A percentile compares a stretch with the other conserved stretches of the same genome.
Evolutionary conservation across 1,140 invertebrate genomes (phyloP).

Genomic region (Amyelois transitella): DNA sequence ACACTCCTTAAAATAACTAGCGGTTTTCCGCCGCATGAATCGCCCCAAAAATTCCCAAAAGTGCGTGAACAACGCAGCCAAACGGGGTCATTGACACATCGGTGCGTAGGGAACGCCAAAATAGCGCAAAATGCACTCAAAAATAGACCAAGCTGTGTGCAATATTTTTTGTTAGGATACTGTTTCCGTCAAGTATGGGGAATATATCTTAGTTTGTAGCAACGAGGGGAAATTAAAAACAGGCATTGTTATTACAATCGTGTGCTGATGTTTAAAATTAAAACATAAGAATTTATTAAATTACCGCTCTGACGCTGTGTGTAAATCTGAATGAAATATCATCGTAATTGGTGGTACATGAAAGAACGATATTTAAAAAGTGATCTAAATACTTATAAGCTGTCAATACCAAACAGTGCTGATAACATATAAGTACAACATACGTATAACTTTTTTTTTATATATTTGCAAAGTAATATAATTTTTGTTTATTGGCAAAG

Average conservation of each 20-base stretch:
- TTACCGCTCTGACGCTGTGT: too few species aligned
- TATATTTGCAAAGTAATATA: too few species aligned
- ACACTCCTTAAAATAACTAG: slow-evolving; percentile 15
- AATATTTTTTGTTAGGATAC: slow-evolving; percentile 68
- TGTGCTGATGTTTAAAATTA: too few species aligned
- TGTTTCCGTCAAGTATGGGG: slow-evolving; percentile 30
- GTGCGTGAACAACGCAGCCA: slow-evolving; percentile 63
- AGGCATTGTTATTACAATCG: background rate
- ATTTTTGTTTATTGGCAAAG: too few species aligned
- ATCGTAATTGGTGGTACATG: too few species aligned
- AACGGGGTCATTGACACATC: slow-evolving; percentile 71
- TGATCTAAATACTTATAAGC: too few species aligned
- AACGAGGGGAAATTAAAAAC: background rate
- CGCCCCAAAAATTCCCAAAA: slow-evolving; percentile 67
- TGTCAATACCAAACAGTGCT: too few species aligned
- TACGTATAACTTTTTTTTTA: too few species aligned
- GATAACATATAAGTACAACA: too few species aligned
- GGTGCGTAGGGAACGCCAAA: slow-evolving; percentile 69
- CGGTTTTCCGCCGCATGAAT: slow-evolving; percentile 17
- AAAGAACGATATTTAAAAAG: too few species aligned
- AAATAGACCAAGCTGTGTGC: slow-evolving; percentile 70
- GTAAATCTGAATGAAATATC: too few species aligned
- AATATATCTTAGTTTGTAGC: slow-evolving; percentile 9
- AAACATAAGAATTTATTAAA: too few species aligned
- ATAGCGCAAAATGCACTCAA: slow-evolving; percentile 73